Percentiles rank a stretch among this genome's conserved stretches.
These are phyloP conservation scores for Sebastes trivittatus DNA, from an alignment of 2,797 vertebrate species.

Conservation along the genomic window DNA sequence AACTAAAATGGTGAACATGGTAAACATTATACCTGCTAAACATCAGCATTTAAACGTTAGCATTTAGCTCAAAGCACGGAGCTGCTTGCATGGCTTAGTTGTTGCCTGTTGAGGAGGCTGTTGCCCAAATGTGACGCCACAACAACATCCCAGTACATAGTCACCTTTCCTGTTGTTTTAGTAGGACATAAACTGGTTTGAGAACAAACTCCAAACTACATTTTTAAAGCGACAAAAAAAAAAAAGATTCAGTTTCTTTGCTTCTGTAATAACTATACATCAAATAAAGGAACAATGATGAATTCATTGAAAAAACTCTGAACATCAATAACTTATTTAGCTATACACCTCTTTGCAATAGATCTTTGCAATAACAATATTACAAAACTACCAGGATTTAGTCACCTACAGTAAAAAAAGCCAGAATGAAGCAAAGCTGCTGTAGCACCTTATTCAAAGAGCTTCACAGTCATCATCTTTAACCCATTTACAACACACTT, in stretches of 20 bases:
- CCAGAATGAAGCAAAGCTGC: constrained; percentile 59
- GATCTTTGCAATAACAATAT: constrained; percentile 66
- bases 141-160: constrained; percentile 3
- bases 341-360: constrained; percentile 64
- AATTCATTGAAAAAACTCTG: constrained; percentile 56
- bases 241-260: constrained; percentile 7
- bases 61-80: background rate
- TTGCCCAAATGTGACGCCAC: background rate
- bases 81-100: background rate
- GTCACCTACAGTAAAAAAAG: constrained; percentile 69
- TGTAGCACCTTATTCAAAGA: constrained; percentile 73
- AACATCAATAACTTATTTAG: constrained; percentile 76
- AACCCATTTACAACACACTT: constrained; percentile 13
- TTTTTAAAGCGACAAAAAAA: constrained; percentile 44
- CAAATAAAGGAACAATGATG: constrained; percentile 47
- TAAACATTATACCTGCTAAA: background rate
- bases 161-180: constrained; percentile 25
- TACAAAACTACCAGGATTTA: constrained; percentile 76
- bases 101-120: constrained; percentile 16
- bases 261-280: constrained; percentile 48
- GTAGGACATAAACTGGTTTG: constrained; percentile 18
- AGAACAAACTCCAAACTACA: constrained; percentile 19
- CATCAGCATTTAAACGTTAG: background rate
- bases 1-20: background rate
- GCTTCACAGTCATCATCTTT: constrained; percentile 40